Percentiles rank a stretch among this genome's conserved stretches.
phyloP scores from a whole-genome alignment of 2,888 invertebrate species.

The Campoplex nolae region DNA sequence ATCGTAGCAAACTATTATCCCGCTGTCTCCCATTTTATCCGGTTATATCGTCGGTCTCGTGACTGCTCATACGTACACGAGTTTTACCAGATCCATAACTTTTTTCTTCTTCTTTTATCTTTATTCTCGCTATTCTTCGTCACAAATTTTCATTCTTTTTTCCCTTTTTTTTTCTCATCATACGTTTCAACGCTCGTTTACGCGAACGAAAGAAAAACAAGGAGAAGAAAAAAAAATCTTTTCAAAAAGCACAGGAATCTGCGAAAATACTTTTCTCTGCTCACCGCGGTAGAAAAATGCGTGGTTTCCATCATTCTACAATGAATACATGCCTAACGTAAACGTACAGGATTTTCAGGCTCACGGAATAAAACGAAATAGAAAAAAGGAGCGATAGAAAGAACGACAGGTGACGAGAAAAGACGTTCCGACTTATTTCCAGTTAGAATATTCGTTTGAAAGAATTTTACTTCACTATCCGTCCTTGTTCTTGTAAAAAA shows the following conservation, averaged over 20 bases:
- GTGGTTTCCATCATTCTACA: constrained; percentile 32
- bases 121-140: neutral
- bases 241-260: constrained; percentile 51
- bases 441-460: constrained; percentile 48
- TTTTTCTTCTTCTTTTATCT: constrained; percentile 22
- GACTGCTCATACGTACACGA: constrained; percentile 38
- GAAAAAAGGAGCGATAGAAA: neutral
- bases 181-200: constrained; percentile 43
- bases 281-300: constrained; percentile 39
- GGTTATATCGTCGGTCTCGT: constrained; percentile 60
- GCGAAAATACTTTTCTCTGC: constrained; percentile 51
- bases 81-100: constrained; percentile 42
- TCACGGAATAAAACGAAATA: constrained; percentile 23
- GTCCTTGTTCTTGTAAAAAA: constrained; percentile 28
- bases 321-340: constrained; percentile 42
- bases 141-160: neutral
- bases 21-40: constrained; percentile 58
- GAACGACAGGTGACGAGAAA: constrained; percentile 34
- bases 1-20: constrained; percentile 62
- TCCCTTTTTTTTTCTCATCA: neutral
- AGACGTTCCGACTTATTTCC: constrained; percentile 56
- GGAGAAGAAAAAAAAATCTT: constrained; percentile 32
- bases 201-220: constrained; percentile 57
- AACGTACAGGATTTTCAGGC: constrained; percentile 6
- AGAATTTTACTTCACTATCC: constrained; percentile 45